A percentile compares a stretch with the other conserved stretches of the same genome.
Conservation (phyloP, 2,797 vertebrate genomes). For the Tarsius wallacei region DNA sequence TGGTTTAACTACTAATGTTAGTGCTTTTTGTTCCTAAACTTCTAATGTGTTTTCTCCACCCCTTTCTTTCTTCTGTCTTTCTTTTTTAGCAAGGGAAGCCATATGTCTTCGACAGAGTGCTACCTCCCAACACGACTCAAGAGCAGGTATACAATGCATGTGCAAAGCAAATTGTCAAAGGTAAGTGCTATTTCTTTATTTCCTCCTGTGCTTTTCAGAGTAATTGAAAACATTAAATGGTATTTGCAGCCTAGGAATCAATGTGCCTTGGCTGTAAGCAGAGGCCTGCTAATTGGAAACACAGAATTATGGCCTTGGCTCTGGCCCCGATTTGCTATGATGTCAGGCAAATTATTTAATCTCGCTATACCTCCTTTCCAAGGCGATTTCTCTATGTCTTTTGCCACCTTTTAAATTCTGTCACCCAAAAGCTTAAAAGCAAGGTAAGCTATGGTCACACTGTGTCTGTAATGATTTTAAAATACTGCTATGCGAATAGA, state of each 20-base stretch:
- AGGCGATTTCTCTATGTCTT: conserved; percentile 56
- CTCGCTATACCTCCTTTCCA: background rate
- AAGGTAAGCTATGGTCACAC: background rate
- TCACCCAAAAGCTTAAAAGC: conserved; percentile 49
- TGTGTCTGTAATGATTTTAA: conserved; percentile 52
- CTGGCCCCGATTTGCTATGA: conserved; percentile 60
- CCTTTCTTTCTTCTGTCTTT: conserved; percentile 65
- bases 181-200: conserved; percentile 88
- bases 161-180: conserved; percentile 97
- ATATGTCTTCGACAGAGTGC: conserved; percentile 95
- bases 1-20: conserved; percentile 6
- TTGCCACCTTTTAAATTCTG: conserved; percentile 48
- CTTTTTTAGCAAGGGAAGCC: conserved; percentile 94
- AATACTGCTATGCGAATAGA: background rate
- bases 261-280: conserved; percentile 15
- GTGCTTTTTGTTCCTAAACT: conserved; percentile 8
- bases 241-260: conserved; percentile 70
- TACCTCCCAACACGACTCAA: conserved; percentile 95
- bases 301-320: conserved; percentile 67
- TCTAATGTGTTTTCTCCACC: conserved; percentile 63
- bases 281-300: conserved; percentile 78
- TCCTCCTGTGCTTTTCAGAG: conserved; percentile 63
- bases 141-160: conserved; percentile 96
- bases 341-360: conserved; percentile 53
- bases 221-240: conserved; percentile 79